Percentiles rank a stretch among this genome's conserved stretches.
These are phyloP conservation scores for Danio rerio DNA, from an alignment of 2,113 vertebrate genomes.

Conservation along the genomic window GRCz12tu NC_133196.1:14747501-14748000, in stretches of 20 bases:
- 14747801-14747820: too few relatives aligned
- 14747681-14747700: slow-evolving; percentile 58
- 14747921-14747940: too few relatives aligned
- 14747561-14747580: slow-evolving; percentile 24
- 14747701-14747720: slow-evolving; percentile 70
- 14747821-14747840: too few relatives aligned
- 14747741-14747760: slow-evolving; percentile 33
- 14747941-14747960: too few relatives aligned
- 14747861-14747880: too few relatives aligned
- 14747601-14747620: slow-evolving; percentile 17
- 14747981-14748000: too few relatives aligned
- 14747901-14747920: too few relatives aligned
- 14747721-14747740: slow-evolving; percentile 66
- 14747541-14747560: neutral
- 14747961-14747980: too few relatives aligned
- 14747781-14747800: slow-evolving; percentile 49
- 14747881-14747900: too few relatives aligned
- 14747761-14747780: slow-evolving; percentile 45
- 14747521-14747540: neutral
- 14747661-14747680: slow-evolving; percentile 60
- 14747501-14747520: neutral
- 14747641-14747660: slow-evolving; percentile 69
- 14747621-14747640: slow-evolving; percentile 67
- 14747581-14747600: slow-evolving; percentile 22
- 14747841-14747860: too few relatives aligned